These are phyloP conservation scores for Cyclophora albipunctata DNA, from an alignment of 2,888 invertebrate genomes.

Conservation along the genomic window DNA sequence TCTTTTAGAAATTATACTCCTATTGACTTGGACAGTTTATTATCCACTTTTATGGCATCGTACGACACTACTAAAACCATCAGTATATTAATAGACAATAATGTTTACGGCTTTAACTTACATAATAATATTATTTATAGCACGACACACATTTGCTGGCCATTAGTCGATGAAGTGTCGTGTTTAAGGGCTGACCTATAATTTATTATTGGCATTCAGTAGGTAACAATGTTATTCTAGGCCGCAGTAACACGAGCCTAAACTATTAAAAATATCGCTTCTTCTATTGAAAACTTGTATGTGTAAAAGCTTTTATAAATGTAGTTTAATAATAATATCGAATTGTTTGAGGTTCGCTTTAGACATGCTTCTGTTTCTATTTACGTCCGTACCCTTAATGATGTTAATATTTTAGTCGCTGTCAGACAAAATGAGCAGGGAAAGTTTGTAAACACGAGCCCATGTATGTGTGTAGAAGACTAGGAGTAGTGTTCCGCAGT, in stretches of 20 bases:
- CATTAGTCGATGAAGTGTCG: constrained; percentile 48
- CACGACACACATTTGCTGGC: constrained; percentile 47
- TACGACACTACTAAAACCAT: too few relatives aligned
- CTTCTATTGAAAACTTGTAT: too few relatives aligned
- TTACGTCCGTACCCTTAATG: constrained; percentile 25
- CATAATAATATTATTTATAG: constrained; percentile 36
- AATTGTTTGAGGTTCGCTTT: constrained; percentile 3
- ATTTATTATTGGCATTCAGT: constrained; percentile 42
- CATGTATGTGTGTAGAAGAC: constrained; percentile 16
- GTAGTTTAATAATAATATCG: background rate
- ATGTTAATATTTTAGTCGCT: constrained; percentile 31
- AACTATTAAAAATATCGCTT: too few relatives aligned
- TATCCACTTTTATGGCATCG: too few relatives aligned
- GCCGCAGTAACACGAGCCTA: background rate
- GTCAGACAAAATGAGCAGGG: constrained; percentile 32
- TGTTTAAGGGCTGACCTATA: constrained; percentile 50
- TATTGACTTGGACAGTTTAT: too few relatives aligned
- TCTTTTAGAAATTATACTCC: too few relatives aligned
- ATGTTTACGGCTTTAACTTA: too few relatives aligned
- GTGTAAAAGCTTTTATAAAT: too few relatives aligned
- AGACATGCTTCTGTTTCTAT: constrained; percentile 16
- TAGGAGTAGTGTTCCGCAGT: constrained; percentile 4
- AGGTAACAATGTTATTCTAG: constrained; percentile 17
- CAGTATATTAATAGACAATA: too few relatives aligned
- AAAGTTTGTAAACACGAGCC: constrained; percentile 45